Evolutionary conservation across 2,113 vertebrate genomes (phyloP).

Genomic region (Pycnonotus jocosus): DNA sequence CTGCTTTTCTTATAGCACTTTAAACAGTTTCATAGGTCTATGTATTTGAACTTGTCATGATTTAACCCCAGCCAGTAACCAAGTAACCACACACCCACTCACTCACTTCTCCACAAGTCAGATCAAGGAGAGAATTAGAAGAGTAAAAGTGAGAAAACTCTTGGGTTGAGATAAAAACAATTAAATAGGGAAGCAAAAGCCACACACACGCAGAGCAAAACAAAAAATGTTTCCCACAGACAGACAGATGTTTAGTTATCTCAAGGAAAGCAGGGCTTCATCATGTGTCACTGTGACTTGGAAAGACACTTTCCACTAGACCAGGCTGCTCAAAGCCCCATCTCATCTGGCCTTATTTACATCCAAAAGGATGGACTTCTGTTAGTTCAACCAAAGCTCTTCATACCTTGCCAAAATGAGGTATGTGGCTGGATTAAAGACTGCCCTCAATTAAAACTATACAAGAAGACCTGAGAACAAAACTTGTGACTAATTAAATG

Average conservation of each 20-base stretch:
- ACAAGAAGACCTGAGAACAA: neutral
- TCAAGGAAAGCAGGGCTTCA: neutral
- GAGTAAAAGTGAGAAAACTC: neutral
- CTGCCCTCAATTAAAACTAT: neutral
- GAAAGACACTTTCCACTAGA: neutral
- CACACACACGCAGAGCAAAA: neutral
- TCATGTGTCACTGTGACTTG: neutral
- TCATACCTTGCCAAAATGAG: neutral
- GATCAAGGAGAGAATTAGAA: neutral
- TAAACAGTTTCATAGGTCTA: neutral
- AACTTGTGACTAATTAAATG: neutral
- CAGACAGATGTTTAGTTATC: neutral
- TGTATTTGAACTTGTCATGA: neutral
- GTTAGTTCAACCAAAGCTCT: neutral
- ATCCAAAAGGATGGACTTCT: neutral
- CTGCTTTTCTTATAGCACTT: neutral
- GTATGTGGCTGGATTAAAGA: neutral
- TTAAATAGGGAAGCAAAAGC: neutral
- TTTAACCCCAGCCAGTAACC: neutral
- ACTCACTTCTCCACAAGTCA: neutral
- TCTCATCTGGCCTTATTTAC: neutral
- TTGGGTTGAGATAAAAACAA: neutral
- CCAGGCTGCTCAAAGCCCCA: neutral
- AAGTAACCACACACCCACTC: neutral
- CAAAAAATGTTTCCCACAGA: neutral